A percentile compares a stretch with the other conserved stretches of the same genome.
Evolutionary conservation across 2,113 vertebrate genomes (phyloP).

Genomic region (Mesocricetus auratus): DNA sequence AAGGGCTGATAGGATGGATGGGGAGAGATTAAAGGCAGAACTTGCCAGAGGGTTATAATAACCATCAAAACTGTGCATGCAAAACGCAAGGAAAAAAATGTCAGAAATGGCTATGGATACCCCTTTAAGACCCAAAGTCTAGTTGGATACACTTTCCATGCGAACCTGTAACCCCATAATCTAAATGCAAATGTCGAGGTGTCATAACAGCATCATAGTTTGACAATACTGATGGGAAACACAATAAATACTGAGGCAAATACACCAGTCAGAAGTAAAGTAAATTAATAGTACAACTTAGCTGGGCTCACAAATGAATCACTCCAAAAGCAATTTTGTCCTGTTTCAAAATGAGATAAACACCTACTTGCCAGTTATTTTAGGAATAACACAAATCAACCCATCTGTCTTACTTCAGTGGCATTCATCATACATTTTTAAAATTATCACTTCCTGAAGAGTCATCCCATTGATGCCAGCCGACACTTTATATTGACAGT

Average conservation of each 20-base stretch:
- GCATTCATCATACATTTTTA: slow-evolving; percentile 74
- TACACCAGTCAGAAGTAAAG: slow-evolving; percentile 76
- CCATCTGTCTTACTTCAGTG: slow-evolving; percentile 83
- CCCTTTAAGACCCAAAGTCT: neutral
- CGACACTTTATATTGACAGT: slow-evolving; percentile 43
- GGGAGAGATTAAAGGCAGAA: neutral
- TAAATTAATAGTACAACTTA: slow-evolving; percentile 82
- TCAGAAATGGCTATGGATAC: slow-evolving; percentile 4
- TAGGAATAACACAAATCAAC: slow-evolving; percentile 83
- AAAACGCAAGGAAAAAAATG: neutral
- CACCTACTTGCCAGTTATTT: slow-evolving; percentile 84
- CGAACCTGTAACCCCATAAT: slow-evolving; percentile 71
- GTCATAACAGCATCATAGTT: neutral
- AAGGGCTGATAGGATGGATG: neutral
- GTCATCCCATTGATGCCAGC: slow-evolving; percentile 58
- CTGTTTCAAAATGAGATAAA: slow-evolving; percentile 83
- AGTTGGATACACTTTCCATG: neutral
- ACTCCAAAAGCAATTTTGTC: slow-evolving; percentile 82
- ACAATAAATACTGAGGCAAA: slow-evolving; percentile 73
- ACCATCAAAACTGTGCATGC: neutral
- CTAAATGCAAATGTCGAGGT: slow-evolving; percentile 78
- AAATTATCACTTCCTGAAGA: slow-evolving; percentile 82
- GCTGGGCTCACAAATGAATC: slow-evolving; percentile 83
- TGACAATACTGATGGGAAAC: slow-evolving; percentile 70
- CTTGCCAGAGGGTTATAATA: neutral